phyloP scores from a whole-genome alignment of 2,888 invertebrate genomes.

The Ametastegia equiseti region DNA sequence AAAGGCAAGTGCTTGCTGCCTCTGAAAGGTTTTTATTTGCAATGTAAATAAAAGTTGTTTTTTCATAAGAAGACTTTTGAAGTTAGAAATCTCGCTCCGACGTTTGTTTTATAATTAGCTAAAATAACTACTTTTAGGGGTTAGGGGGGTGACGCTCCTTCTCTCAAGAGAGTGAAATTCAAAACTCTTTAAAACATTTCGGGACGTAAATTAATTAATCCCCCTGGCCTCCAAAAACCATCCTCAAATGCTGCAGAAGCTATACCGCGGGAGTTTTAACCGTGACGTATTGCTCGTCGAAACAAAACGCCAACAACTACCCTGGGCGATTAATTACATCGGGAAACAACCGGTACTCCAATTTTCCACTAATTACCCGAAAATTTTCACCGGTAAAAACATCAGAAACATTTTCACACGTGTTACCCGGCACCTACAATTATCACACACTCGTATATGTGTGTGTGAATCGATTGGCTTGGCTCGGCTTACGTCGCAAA shows the following conservation, averaged over 20 bases:
- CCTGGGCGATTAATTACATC: conserved; percentile 17
- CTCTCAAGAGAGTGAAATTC: conserved; percentile 11
- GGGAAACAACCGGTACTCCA: conserved; percentile 24
- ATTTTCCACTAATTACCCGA: conserved; percentile 3
- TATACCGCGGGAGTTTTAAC: neutral
- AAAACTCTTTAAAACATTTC: conserved; percentile 23
- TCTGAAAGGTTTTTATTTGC: conserved; percentile 10
- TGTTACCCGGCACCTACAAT: neutral
- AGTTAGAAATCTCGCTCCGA: neutral
- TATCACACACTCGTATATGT: too few species aligned
- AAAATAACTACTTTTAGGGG: conserved; percentile 25
- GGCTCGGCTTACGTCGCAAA: neutral
- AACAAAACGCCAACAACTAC: conserved; percentile 26
- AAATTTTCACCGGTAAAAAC: neutral
- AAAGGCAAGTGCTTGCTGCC: neutral
- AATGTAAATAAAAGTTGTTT: conserved; percentile 20
- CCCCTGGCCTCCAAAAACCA: neutral
- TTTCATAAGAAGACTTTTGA: conserved; percentile 19
- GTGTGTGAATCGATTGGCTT: neutral
- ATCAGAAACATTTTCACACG: neutral
- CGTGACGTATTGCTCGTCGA: conserved; percentile 11
- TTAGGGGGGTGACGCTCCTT: neutral
- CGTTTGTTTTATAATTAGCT: conserved; percentile 24
- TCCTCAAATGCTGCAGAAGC: neutral
- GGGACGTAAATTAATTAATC: conserved; percentile 17